These are phyloP conservation scores for Xyrauchen texanus DNA, from an alignment of 2,113 vertebrate species.

Conservation along the genomic window DNA sequence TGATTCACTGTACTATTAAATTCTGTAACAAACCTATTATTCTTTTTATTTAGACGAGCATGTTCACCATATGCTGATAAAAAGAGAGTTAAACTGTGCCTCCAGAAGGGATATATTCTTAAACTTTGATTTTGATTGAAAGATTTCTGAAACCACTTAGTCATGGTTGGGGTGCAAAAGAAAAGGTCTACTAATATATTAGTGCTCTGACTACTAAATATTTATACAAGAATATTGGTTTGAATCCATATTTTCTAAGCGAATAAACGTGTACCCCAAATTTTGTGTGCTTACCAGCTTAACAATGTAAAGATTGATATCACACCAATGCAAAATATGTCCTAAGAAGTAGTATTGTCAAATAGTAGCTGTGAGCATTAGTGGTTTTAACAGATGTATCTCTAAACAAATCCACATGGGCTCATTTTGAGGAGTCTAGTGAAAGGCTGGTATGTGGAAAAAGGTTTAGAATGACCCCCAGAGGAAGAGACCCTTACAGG, in stretches of 20 bases:
- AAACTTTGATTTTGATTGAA: not conserved
- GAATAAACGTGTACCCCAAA: not conserved
- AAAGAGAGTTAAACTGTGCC: too few species aligned
- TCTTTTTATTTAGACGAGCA: not conserved
- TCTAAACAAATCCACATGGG: conserved; percentile 52
- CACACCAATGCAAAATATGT: conserved; percentile 33
- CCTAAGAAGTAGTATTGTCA: conserved; percentile 41
- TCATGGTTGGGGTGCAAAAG: not conserved
- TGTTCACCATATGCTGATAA: too few species aligned
- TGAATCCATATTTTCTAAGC: conserved; percentile 2
- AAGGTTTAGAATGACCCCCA: too few species aligned
- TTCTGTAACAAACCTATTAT: not conserved
- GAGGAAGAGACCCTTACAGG: too few species aligned
- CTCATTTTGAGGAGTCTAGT: conserved; percentile 36
- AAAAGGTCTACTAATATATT: not conserved
- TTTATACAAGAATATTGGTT: not conserved
- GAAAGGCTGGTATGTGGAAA: not conserved
- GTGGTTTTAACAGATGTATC: conserved; percentile 50
- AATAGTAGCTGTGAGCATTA: conserved; percentile 41
- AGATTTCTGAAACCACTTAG: not conserved
- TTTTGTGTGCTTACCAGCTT: conserved; percentile 8
- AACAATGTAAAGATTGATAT: conserved; percentile 32
- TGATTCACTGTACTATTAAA: not conserved
- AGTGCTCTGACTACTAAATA: not conserved
- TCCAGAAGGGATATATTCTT: not conserved